Conservation (phyloP, 2,113 vertebrate genomes). For the Tragelaphus buxtoni region DNA sequence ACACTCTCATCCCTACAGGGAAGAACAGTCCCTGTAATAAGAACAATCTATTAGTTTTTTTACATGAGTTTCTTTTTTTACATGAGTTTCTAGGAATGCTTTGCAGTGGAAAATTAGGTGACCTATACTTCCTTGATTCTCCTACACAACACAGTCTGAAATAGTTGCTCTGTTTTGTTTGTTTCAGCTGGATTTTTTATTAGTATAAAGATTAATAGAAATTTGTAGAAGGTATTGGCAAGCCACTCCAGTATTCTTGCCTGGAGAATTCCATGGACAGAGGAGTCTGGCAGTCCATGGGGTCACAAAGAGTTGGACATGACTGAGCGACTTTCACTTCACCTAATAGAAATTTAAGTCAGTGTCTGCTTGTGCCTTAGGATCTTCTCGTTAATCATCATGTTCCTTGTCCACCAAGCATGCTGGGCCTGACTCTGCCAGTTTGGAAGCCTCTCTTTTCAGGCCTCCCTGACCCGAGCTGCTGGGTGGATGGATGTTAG, state of each 20-base stretch:
- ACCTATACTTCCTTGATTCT: not conserved
- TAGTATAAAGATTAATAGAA: not conserved
- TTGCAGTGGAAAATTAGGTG: not conserved
- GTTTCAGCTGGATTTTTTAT: not conserved
- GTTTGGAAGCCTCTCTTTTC: not conserved
- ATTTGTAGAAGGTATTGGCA: not conserved
- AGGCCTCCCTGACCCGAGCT: not conserved
- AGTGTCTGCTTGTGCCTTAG: not conserved
- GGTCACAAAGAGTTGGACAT: not conserved
- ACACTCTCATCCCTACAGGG: not conserved
- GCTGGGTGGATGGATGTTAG: slow-evolving; percentile 9
- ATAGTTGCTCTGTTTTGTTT: not conserved
- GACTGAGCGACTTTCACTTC: not conserved
- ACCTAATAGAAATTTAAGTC: not conserved
- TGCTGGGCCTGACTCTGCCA: not conserved
- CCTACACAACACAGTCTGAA: not conserved
- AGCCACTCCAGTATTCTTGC: not conserved
- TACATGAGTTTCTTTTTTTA: not conserved
- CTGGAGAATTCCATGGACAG: not conserved
- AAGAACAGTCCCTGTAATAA: not conserved
- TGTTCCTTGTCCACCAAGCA: not conserved
- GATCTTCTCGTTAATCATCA: not conserved
- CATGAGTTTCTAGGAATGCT: not conserved
- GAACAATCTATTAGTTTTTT: not conserved
- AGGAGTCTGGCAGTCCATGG: not conserved